Percentiles rank a stretch among this genome's conserved stretches.
These are phyloP conservation scores for Artibeus lituratus DNA, from an alignment of 2,797 vertebrate species.

Conservation along the genomic window DNA sequence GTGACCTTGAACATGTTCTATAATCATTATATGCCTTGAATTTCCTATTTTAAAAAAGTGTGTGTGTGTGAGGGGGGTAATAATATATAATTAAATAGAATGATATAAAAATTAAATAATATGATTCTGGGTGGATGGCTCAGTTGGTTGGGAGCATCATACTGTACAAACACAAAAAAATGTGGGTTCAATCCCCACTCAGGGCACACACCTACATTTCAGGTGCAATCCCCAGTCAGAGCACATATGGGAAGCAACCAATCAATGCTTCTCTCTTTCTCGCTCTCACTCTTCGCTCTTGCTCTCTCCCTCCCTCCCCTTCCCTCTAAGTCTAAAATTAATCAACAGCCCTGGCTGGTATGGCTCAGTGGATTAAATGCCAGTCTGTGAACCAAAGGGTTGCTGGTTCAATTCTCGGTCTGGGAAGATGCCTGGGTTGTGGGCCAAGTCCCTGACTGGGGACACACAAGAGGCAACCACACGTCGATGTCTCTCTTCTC, in stretches of 20 bases:
- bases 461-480: too few species aligned
- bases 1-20: constrained; percentile 44
- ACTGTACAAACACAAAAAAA: not conserved
- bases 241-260: not conserved
- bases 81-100: not conserved
- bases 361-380: too few species aligned
- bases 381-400: too few species aligned
- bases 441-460: too few species aligned
- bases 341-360: not conserved
- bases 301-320: too few species aligned
- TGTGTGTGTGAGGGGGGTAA: not conserved
- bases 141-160: not conserved
- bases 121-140: not conserved
- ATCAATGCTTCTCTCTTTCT: not conserved
- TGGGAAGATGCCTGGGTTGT: too few species aligned
- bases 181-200: not conserved
- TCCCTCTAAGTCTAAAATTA: not conserved
- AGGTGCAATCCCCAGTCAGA: not conserved
- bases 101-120: not conserved
- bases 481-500: too few species aligned
- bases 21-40: not conserved
- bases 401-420: too few species aligned
- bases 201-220: not conserved
- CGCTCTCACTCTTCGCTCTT: too few species aligned
- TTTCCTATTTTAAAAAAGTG: not conserved